Evolutionary conservation across 2,888 invertebrate species (phyloP).

Genomic region (Megastigmus dorsalis): DNA sequence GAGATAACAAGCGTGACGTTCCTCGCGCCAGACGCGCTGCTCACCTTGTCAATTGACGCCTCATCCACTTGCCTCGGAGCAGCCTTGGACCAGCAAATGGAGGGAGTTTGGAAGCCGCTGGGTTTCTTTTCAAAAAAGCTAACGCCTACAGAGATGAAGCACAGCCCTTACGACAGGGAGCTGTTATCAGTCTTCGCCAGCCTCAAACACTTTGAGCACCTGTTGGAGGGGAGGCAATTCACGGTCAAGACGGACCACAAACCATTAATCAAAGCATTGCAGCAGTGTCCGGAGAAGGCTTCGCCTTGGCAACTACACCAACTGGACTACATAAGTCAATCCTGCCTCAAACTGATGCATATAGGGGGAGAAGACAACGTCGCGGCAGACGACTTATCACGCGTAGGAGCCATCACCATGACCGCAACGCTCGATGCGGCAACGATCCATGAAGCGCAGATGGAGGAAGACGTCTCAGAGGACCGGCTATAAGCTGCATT

Average conservation of each 20-base stretch:
- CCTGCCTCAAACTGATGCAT: background rate
- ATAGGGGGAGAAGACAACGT: background rate
- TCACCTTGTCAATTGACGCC: conserved; percentile 28
- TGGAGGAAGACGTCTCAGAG: no score
- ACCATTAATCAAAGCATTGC: background rate
- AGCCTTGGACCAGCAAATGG: conserved; percentile 46
- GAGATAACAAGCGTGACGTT: background rate
- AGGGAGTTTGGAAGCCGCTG: conserved; percentile 38
- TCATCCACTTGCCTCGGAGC: conserved; percentile 54
- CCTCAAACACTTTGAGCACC: conserved; percentile 1
- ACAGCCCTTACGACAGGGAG: conserved; percentile 20
- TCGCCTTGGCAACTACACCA: background rate
- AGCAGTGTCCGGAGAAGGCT: background rate
- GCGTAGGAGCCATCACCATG: background rate
- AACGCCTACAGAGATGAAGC: background rate
- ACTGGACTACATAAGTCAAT: background rate
- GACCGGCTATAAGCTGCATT: no score
- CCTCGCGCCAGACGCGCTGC: background rate
- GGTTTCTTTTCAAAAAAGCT: conserved; percentile 50
- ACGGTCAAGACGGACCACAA: conserved; percentile 2
- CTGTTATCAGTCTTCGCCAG: background rate
- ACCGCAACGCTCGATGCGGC: no score
- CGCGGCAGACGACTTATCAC: background rate
- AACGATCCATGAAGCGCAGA: background rate
- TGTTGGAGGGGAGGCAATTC: background rate